Base-by-base conservation (phyloP, 2,113 vertebrate genomes). In the Gasterosteus aculeatus region DNA sequence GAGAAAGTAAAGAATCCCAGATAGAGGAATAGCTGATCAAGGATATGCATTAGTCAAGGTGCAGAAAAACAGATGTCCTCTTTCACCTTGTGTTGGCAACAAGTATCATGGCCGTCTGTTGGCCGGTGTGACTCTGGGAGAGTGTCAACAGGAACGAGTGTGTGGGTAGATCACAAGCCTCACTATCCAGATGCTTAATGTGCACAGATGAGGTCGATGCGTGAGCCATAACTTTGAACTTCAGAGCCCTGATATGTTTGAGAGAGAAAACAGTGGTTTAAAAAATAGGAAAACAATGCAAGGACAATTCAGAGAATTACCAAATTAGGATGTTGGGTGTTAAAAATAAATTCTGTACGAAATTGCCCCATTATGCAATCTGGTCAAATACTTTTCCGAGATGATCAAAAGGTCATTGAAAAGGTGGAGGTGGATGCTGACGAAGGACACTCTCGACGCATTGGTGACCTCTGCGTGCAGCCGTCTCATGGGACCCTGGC, bases 401-500 rank as follows among this genome's bases (percentile, higher is more conserved):
- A 93, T 68, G 35, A 94, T 80, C 83, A 96, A 49, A 9, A 95
- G 91, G 75, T 93, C 91, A 42, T 91, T 95, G 86, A 95, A 94
- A 68, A 95, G 91, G 38, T 92, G 91, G 18, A 94, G 83, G 78
- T 94, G 82, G 74, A 95, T 1, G 3, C 86, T 78, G 59, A 76
- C 84, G 66, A 88, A 88, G 2, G 88, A 80, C 19, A 88, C 80
- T 64, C 69, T 85, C 7, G 85, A 81, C 7, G 29, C 74, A 7
- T 39, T 22, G 26, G 72, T 8, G 1, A 72, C 86, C n/a, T 86
- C 80, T 35, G 89, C 49, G 0, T 47, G 81, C 59, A 93, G 80
- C 83, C 91, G 91, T 58, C 82, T 90, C 57, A 95, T 39, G n/a
- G 90, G 69, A 39, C 95, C 94, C 3, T 93, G 83, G 26, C 72